These are phyloP conservation scores for Pterocles orientalis DNA, from an alignment of 2,113 vertebrate genomes.

Conservation along the genomic window DNA sequence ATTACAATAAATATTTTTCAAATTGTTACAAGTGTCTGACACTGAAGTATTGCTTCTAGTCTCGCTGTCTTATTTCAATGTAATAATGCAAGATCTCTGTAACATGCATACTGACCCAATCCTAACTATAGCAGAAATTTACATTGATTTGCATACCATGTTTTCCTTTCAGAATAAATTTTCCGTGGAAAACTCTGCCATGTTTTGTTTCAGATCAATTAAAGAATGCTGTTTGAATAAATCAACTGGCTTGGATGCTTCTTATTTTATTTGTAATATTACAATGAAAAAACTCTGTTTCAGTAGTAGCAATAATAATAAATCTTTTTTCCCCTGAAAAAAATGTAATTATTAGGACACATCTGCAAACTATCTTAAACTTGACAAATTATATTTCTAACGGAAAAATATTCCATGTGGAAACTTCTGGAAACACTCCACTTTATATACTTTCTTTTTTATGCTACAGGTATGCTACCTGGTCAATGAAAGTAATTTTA, in stretches of 20 bases:
- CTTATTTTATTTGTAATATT: background rate
- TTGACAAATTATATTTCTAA: background rate
- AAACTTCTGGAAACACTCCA: background rate
- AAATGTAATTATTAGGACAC: background rate
- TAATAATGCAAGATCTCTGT: background rate
- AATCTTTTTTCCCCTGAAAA: background rate
- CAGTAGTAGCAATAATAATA: background rate
- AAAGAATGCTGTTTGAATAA: background rate
- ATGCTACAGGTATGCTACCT: background rate
- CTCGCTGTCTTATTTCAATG: slow-evolving; percentile 23
- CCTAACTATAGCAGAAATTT: background rate
- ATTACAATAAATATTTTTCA: slow-evolving; percentile 44
- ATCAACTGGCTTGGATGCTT: background rate
- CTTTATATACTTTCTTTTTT: background rate
- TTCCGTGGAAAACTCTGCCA: background rate
- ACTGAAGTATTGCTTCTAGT: background rate
- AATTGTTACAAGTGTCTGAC: slow-evolving; percentile 27
- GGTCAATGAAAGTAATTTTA: background rate
- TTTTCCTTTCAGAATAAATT: background rate
- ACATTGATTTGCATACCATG: background rate
- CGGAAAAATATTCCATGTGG: background rate
- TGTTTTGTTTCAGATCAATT: background rate
- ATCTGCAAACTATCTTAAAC: background rate
- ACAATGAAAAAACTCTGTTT: background rate
- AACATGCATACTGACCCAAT: slow-evolving; percentile 31